Evolutionary conservation across 2,888 invertebrate species (phyloP).

Genomic region (Neria commutata): DNA sequence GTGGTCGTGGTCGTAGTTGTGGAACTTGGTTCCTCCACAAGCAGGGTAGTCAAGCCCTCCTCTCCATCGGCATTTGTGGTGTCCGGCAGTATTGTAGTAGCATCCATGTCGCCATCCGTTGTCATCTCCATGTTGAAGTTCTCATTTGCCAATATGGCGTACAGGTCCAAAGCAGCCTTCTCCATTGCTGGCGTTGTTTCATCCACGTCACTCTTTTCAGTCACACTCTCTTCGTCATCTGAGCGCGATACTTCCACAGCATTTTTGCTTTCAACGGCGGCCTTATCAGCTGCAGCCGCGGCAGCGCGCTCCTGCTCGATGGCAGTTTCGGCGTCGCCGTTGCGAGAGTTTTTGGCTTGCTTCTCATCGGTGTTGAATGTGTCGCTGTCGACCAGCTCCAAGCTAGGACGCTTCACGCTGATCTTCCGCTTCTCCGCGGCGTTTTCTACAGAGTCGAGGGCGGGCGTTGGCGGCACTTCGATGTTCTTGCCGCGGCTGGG

Average conservation of each 20-base stretch:
- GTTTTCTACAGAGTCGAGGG: conserved; percentile 69
- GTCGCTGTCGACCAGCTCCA: conserved; percentile 81
- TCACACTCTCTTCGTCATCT: conserved; percentile 28
- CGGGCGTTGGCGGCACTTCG: conserved; percentile 64
- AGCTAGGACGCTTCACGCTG: conserved; percentile 71
- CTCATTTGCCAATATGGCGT: conserved; percentile 76
- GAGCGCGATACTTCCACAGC: conserved; percentile 28
- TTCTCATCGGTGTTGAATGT: conserved; percentile 75
- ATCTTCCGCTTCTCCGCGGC: conserved; percentile 58
- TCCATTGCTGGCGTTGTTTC: conserved; percentile 73
- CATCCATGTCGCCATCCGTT: conserved; percentile 54
- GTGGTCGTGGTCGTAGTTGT: conserved; percentile 66
- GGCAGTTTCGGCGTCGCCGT: conserved; percentile 52
- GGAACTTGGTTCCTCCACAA: conserved; percentile 64
- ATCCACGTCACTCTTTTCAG: conserved; percentile 38
- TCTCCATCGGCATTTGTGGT: conserved; percentile 53
- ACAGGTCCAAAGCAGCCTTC: conserved; percentile 81
- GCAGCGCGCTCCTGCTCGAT: conserved; percentile 50
- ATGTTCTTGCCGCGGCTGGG: conserved; percentile 70
- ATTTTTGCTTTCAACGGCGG: conserved; percentile 31
- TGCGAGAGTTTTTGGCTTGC: conserved; percentile 56
- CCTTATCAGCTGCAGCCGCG: conserved; percentile 38
- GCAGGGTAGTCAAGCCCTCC: conserved; percentile 55
- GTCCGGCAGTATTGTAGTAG: conserved; percentile 55
- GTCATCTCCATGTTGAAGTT: conserved; percentile 66